Conservation (phyloP, 2,797 vertebrate genomes). For the Bovichtus variegatus region DNA sequence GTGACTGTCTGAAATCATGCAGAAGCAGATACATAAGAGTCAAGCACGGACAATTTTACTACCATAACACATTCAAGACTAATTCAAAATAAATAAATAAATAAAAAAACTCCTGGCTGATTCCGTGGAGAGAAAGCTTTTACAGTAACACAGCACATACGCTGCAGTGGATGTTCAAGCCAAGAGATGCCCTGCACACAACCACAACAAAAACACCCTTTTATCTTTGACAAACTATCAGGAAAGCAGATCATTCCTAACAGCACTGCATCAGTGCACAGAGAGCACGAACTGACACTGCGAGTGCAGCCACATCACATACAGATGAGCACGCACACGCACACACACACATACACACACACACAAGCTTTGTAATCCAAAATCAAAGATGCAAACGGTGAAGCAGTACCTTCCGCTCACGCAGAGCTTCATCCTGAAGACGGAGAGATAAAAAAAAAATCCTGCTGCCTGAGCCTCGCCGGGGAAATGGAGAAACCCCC, state of each 20-base stretch:
- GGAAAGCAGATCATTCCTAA: conserved; percentile 35
- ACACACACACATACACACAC: conserved; percentile 35
- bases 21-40: conserved; percentile 12
- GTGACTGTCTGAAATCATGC: conserved; percentile 54
- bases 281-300: conserved; percentile 43
- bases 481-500: conserved; percentile 62
- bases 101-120: conserved; percentile 1
- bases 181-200: conserved; percentile 42
- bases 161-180: conserved; percentile 55
- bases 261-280: conserved; percentile 51
- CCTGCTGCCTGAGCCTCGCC: conserved; percentile 60
- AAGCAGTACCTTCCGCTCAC: conserved; percentile 79
- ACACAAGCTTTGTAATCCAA: conserved; percentile 57
- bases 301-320: conserved; percentile 55
- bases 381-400: conserved; percentile 61
- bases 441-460: conserved; percentile 59
- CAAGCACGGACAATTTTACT: conserved; percentile 1
- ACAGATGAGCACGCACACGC: conserved; percentile 45
- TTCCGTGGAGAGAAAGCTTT: conserved; percentile 24
- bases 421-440: conserved; percentile 81
- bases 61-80: conserved; percentile 3
- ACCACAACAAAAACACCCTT: conserved; percentile 26
- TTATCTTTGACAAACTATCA: conserved; percentile 62
- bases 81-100: conserved; percentile 4
- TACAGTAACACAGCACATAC: conserved; percentile 40